Base-by-base conservation (phyloP, 2,888 invertebrate species). In the Tryphoninae sp. region DNA sequence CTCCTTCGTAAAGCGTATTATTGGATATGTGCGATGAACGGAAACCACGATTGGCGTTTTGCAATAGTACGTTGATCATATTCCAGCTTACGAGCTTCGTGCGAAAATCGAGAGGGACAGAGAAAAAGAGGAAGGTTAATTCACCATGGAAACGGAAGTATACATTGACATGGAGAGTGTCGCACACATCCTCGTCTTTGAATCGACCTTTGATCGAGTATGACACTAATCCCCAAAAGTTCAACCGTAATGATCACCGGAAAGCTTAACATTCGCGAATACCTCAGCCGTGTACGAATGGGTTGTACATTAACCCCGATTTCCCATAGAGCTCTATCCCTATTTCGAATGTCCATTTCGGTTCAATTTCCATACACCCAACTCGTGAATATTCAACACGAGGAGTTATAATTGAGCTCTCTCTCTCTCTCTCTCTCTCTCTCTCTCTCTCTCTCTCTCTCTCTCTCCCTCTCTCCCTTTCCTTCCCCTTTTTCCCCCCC, bases 21-120 rank as follows among this genome's bases (percentile, higher is more conserved):
- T 73, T n/a, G 16, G 26, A 42, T 65, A 64, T 68, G 49, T 71
- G 45, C 11, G 69, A 33, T 51, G 71, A 71, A n/a, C 53, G 65
- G 71, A 59, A 78, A 71, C 55, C 65, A 4, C 71, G 78, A 81
- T 81, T 78, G 81, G 71, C 71, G 75, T 81, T 71, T 78, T 75
- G 59, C 55, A 75, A 67, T 59, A 16, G 67, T 75, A 74, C 26
- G 13, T 19, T 4, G 19, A 19, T 65, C 49, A 53, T 62, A 33
- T 26, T 61, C 45, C 23, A 42, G 69, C 59, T 51, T 40, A 19
- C 53, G 51, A 59, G 64, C 23, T 69, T 75, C 51, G 61, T 49
- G 42, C 72, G 59, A 53, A 75, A 78, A 67, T 59, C 19, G 49
- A 72, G 49, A 40, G 33, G 23, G 40, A 55, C 22, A 74, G 49